A percentile compares a stretch with the other conserved stretches of the same genome.
These are phyloP conservation scores for Drosophila peninsularis DNA, from an alignment of 2,888 invertebrate species.

Conservation along the genomic window DNA sequence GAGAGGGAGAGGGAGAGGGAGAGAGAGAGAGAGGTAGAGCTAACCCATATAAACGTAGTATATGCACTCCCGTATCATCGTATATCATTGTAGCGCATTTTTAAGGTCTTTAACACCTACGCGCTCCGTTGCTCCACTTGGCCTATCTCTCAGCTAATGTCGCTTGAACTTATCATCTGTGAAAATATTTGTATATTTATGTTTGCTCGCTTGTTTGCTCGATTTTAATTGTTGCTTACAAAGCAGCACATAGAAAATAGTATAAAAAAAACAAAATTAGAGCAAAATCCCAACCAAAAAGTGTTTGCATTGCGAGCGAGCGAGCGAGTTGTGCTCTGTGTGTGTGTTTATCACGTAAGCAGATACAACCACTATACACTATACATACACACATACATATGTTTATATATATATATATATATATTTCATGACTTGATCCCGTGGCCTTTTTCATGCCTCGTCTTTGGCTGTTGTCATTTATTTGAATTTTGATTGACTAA, in stretches of 20 bases:
- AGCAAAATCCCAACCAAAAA: constrained; percentile 73
- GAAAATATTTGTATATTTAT: constrained; percentile 81
- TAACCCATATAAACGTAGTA: background rate
- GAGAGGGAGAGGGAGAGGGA: background rate
- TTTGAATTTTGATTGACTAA: constrained; percentile 80
- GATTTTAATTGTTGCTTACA: constrained; percentile 75
- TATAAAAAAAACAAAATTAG: constrained; percentile 65
- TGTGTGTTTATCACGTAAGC: constrained; percentile 63
- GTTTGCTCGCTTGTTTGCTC: constrained; percentile 67
- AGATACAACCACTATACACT: constrained; percentile 17
- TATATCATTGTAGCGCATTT: constrained; percentile 65
- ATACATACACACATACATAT: background rate
- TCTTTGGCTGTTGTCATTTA: constrained; percentile 53
- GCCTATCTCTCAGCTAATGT: constrained; percentile 25
- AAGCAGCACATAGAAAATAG: constrained; percentile 42
- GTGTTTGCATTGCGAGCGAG: constrained; percentile 60
- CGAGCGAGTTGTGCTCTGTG: constrained; percentile 16
- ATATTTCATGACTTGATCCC: constrained; percentile 67
- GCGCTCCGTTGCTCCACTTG: constrained; percentile 19
- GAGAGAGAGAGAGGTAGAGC: too few species aligned
- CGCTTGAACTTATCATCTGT: constrained; percentile 77
- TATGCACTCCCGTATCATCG: constrained; percentile 7
- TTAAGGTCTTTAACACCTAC: constrained; percentile 75
- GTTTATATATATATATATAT: background rate
- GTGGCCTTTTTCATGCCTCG: constrained; percentile 76